Evolutionary conservation across 1,140 invertebrate species (phyloP).

Genomic region (Drosophila pallidifrons): DNA sequence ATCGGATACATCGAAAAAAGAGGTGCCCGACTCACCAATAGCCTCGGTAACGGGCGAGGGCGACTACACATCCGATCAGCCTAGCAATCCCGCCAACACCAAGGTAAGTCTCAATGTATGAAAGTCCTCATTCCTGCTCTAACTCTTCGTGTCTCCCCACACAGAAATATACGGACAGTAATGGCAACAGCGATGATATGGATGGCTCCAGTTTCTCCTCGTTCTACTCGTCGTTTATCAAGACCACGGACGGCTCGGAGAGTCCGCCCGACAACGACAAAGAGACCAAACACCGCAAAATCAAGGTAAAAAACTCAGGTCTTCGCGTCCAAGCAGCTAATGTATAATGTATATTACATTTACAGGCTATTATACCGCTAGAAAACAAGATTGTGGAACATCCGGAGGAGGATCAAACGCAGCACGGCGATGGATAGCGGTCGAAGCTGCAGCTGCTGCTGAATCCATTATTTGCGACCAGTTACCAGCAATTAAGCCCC

Average conservation of each 20-base stretch:
- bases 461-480: conserved; percentile 32
- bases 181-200: conserved; percentile 84
- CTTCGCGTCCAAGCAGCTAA: too few species aligned
- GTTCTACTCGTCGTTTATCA: conserved; percentile 86
- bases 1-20: conserved; percentile 87
- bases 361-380: conserved; percentile 29
- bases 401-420: conserved; percentile 75
- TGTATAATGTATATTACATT: neutral
- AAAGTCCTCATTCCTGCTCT: neutral
- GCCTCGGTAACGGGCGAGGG: conserved; percentile 74
- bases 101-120: conserved; percentile 38
- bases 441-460: conserved; percentile 33
- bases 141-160: neutral
- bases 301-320: conserved; percentile 51
- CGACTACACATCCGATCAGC: conserved; percentile 61
- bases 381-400: conserved; percentile 66
- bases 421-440: conserved; percentile 70
- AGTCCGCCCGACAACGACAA: conserved; percentile 80
- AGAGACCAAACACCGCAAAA: conserved; percentile 68
- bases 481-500: conserved; percentile 27
- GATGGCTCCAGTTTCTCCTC: conserved; percentile 86
- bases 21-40: conserved; percentile 84
- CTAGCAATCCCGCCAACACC: conserved; percentile 35
- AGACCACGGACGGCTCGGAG: conserved; percentile 85
- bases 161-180: conserved; percentile 78